Conservation (phyloP, 2,888 invertebrate genomes). For the Yponomeuta sedellus region DNA sequence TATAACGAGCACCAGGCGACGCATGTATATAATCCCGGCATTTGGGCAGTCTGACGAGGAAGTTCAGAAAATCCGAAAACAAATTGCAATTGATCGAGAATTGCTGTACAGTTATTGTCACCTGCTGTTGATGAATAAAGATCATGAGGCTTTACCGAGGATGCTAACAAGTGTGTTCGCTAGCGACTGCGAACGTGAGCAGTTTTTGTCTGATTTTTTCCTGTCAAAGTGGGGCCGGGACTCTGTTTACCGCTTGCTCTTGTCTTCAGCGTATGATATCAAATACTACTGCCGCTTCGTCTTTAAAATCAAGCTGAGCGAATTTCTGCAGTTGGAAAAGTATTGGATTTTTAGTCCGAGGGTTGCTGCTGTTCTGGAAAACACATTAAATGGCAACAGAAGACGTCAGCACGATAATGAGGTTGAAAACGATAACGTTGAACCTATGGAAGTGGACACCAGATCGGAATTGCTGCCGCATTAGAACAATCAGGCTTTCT, state of each 20-base stretch:
- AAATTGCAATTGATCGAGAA: not conserved
- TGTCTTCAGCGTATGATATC: not conserved
- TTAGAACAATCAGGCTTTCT: not conserved
- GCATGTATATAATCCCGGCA: not conserved
- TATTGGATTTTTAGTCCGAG: not conserved
- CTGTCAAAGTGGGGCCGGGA: not conserved
- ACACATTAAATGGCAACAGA: not conserved
- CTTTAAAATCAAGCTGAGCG: not conserved
- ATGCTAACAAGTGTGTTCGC: not conserved
- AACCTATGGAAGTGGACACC: not conserved
- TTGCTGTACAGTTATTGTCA: not conserved
- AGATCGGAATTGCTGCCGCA: not conserved
- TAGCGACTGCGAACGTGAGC: not conserved
- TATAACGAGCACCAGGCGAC: not conserved
- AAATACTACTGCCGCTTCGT: not conserved
- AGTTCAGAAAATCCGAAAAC: not conserved
- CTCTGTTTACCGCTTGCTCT: slow-evolving; percentile 2
- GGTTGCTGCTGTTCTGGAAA: not conserved
- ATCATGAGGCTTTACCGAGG: not conserved
- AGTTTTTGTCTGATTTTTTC: slow-evolving; percentile 3
- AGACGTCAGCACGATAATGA: not conserved
- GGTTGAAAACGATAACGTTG: not conserved
- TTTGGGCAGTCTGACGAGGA: not conserved
- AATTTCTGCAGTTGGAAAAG: not conserved
- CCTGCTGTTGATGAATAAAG: not conserved